These are phyloP conservation scores for Chanos chanos DNA, from an alignment of 2,797 vertebrate genomes.

Conservation along the genomic window DNA sequence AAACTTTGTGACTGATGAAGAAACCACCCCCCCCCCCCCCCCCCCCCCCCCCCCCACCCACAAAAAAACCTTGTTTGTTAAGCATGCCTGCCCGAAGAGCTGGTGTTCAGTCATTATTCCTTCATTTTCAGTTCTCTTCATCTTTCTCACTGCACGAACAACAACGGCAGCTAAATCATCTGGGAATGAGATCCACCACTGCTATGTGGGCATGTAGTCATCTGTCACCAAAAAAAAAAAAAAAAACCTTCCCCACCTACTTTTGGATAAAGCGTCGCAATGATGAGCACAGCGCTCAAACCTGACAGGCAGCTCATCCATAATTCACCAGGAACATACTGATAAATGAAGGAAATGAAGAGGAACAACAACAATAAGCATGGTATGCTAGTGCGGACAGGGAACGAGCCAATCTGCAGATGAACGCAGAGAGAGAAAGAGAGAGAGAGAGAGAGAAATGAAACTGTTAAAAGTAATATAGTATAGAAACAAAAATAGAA, in stretches of 20 bases:
- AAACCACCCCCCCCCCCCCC: too few species aligned
- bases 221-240: constrained; percentile 48
- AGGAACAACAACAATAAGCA: constrained; percentile 55
- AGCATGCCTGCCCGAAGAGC: constrained; percentile 6
- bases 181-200: constrained; percentile 36
- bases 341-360: constrained; percentile 68
- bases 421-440: constrained; percentile 31
- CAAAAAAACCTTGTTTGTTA: constrained; percentile 23
- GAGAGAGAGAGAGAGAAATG: constrained; percentile 3
- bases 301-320: constrained; percentile 61
- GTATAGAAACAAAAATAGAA: background rate
- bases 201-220: constrained; percentile 24
- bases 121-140: constrained; percentile 23
- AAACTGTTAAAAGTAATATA: background rate
- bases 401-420: constrained; percentile 8
- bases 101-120: constrained; percentile 28
- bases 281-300: constrained; percentile 59
- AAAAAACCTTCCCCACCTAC: constrained; percentile 20
- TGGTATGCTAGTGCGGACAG: background rate
- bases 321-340: constrained; percentile 68
- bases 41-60: too few species aligned
- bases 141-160: constrained; percentile 43
- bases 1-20: too few species aligned
- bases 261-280: constrained; percentile 41
- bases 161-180: constrained; percentile 51